Evolutionary conservation across 2,113 vertebrate species (phyloP).

Genomic region (Picathartes gymnocephalus): DNA sequence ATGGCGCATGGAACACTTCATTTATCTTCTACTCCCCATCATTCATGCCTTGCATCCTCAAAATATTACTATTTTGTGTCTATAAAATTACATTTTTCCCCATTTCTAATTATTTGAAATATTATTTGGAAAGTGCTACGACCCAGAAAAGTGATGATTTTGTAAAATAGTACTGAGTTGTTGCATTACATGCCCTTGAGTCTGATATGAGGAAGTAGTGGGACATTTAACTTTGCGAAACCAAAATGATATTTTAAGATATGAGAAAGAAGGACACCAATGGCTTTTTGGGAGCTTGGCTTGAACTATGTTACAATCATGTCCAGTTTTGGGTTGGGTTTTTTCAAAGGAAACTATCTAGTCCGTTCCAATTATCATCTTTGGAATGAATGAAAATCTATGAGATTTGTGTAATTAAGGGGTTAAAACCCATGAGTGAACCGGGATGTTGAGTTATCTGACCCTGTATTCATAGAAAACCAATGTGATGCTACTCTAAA

Average conservation of each 20-base stretch:
- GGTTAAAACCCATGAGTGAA: not conserved
- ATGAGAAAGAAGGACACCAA: not conserved
- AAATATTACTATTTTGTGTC: not conserved
- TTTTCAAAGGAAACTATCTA: not conserved
- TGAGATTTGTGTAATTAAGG: not conserved
- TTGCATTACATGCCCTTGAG: not conserved
- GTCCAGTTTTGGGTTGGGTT: not conserved
- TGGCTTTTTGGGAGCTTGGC: not conserved
- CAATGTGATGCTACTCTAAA: not conserved
- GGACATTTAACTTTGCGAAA: not conserved
- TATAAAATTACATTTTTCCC: accelerated
- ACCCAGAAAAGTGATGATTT: not conserved
- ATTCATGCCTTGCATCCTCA: not conserved
- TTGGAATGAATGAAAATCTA: not conserved
- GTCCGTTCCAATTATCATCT: not conserved
- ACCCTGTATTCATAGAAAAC: not conserved
- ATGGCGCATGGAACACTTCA: accelerated
- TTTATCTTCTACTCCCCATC: not conserved
- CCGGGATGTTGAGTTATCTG: not conserved
- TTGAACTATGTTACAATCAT: not conserved
- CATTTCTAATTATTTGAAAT: not conserved
- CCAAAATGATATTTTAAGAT: not conserved
- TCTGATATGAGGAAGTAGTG: not conserved
- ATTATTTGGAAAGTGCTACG: not conserved
- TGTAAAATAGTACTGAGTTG: not conserved